A percentile compares a stretch with the other conserved stretches of the same genome.
These are phyloP conservation scores for Rhabdomys dilectus DNA, from an alignment of 2,113 vertebrate species.

Conservation along the genomic window DNA sequence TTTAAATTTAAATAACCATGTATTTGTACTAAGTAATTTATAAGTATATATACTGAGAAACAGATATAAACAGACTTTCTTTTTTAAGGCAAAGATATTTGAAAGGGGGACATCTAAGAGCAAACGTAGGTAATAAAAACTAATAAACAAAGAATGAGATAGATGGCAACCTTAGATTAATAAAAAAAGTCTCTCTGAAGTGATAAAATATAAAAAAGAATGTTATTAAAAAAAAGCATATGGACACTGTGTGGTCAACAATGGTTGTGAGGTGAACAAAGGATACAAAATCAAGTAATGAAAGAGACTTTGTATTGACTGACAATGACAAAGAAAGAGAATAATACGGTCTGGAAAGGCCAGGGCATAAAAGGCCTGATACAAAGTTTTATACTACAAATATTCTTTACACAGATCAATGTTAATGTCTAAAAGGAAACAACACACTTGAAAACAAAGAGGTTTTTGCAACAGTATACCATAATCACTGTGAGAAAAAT, in stretches of 20 bases:
- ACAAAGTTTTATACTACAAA: background rate
- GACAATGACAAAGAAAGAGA: background rate
- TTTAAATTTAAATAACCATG: background rate
- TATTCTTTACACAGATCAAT: background rate
- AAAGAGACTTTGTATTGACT: background rate
- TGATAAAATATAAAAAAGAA: background rate
- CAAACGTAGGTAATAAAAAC: background rate
- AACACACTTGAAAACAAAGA: background rate
- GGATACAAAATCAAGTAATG: background rate
- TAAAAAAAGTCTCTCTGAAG: background rate
- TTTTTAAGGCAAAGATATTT: background rate
- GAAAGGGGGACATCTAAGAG: background rate
- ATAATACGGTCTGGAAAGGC: background rate
- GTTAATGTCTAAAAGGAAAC: background rate
- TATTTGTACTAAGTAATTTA: background rate
- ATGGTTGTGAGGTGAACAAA: background rate
- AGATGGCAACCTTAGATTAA: background rate
- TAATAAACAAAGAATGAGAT: background rate
- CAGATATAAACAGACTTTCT: background rate
- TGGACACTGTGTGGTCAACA: background rate
- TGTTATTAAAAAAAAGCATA: background rate
- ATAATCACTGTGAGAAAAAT: background rate
- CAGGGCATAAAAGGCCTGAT: background rate
- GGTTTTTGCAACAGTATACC: background rate
- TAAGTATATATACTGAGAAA: background rate